Evolutionary conservation across 2,113 vertebrate genomes (phyloP).

Genomic region (Columbina picui): DNA sequence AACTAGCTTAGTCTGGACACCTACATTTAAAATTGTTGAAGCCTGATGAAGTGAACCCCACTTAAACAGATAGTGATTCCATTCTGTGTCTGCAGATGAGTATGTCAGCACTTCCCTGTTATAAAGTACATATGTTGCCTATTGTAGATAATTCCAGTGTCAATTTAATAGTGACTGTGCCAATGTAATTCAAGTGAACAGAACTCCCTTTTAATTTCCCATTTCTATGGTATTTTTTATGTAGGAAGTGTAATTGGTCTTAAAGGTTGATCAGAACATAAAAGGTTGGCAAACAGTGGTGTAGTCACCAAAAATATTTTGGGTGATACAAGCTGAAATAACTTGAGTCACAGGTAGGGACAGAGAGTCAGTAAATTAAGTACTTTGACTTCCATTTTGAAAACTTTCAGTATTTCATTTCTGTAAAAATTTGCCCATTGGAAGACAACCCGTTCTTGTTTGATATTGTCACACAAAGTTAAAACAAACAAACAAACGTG

Average conservation of each 20-base stretch:
- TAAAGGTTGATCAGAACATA: not conserved
- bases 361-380: not conserved
- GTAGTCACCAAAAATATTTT: not conserved
- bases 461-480: not conserved
- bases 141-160: not conserved
- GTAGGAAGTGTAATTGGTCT: not conserved
- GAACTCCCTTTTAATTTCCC: not conserved
- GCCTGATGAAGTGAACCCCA: not conserved
- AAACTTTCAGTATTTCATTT: not conserved
- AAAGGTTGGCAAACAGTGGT: not conserved
- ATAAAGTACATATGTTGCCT: rapidly evolving
- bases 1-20: not conserved
- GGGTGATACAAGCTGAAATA: not conserved
- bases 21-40: not conserved
- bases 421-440: not conserved
- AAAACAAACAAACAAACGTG: not conserved
- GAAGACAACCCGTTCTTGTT: not conserved
- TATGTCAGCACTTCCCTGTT: not conserved
- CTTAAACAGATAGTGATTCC: not conserved
- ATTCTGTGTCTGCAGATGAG: not conserved
- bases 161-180: not conserved
- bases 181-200: not conserved
- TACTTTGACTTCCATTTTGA: not conserved
- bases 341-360: not conserved
- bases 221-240: not conserved